phyloP scores from a whole-genome alignment of 1,140 invertebrate species.

The Cephus cinctus region DNA sequence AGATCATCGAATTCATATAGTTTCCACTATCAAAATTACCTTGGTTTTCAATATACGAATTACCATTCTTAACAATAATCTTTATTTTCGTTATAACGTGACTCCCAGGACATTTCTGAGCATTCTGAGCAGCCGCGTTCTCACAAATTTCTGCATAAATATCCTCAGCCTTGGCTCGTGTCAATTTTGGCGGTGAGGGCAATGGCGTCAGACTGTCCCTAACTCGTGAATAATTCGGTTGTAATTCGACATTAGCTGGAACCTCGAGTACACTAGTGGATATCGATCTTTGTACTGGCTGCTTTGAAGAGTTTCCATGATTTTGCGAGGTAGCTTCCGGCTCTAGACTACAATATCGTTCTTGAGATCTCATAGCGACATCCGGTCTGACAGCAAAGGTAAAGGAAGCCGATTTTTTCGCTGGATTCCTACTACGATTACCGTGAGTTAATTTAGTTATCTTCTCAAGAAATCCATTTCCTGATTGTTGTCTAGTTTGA shows the following conservation, averaged over 20 bases:
- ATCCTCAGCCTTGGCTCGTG: slow-evolving; percentile 38
- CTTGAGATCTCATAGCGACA: slow-evolving; percentile 44
- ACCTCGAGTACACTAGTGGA: slow-evolving; percentile 49
- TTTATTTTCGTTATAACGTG: slow-evolving; percentile 52
- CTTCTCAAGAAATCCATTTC: slow-evolving; percentile 42
- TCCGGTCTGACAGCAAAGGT: slow-evolving; percentile 49
- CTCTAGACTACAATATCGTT: slow-evolving; percentile 50
- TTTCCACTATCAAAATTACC: slow-evolving; percentile 24
- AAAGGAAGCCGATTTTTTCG: slow-evolving; percentile 52
- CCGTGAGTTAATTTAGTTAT: slow-evolving; percentile 47
- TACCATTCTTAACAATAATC: slow-evolving; percentile 43
- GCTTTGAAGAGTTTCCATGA: slow-evolving; percentile 30
- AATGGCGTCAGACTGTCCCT: slow-evolving; percentile 45
- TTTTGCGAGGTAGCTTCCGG: slow-evolving; percentile 39
- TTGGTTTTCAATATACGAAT: slow-evolving; percentile 19
- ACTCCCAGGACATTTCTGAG: slow-evolving; percentile 39
- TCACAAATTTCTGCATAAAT: slow-evolving; percentile 54
- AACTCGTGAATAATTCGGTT: slow-evolving; percentile 45
- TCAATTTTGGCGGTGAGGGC: slow-evolving; percentile 26
- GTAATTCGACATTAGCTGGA: slow-evolving; percentile 39
- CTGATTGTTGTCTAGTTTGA: slow-evolving; percentile 39
- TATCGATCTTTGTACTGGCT: slow-evolving; percentile 48
- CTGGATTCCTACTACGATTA: slow-evolving; percentile 42
- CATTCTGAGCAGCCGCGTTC: slow-evolving; percentile 21
- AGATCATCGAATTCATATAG: slow-evolving; percentile 46